Conservation (phyloP, 2,888 invertebrate genomes). For the Entomobrya proxima region DNA sequence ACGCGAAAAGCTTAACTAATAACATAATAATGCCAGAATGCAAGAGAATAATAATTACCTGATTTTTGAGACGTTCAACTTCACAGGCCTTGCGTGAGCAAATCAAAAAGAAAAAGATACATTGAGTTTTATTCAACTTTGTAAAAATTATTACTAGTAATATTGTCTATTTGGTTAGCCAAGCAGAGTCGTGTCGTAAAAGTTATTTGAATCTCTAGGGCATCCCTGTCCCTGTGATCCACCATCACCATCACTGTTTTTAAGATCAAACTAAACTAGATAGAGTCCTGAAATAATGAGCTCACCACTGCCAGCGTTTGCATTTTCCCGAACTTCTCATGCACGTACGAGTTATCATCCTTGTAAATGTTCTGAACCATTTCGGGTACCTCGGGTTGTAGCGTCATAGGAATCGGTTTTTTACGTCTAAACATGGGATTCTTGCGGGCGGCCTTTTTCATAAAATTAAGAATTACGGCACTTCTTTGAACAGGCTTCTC, state of each 20-base stretch:
- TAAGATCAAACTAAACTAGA: background rate
- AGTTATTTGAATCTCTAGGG: no score
- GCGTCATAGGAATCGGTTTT: constrained; percentile 78
- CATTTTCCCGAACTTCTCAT: constrained; percentile 13
- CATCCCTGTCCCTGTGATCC: no score
- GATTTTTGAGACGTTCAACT: constrained; percentile 25
- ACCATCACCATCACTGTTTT: no score
- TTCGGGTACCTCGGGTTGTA: constrained; percentile 79
- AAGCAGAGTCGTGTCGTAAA: no score
- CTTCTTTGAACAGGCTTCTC: constrained; percentile 90
- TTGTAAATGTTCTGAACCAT: constrained; percentile 50
- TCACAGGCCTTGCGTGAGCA: constrained; percentile 32
- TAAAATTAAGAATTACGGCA: constrained; percentile 90
- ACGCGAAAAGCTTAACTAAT: background rate
- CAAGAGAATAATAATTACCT: background rate
- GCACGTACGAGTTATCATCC: background rate
- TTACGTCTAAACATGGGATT: constrained; percentile 86
- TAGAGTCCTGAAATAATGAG: background rate
- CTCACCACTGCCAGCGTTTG: constrained; percentile 35
- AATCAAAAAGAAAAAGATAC: background rate
- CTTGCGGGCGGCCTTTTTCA: constrained; percentile 85
- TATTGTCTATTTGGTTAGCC: no score
- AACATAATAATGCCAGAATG: background rate
- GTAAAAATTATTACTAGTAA: no score
- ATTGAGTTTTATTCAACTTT: background rate